A percentile compares a stretch with the other conserved stretches of the same genome.
phyloP scores from a whole-genome alignment of 2,888 invertebrate genomes.

The Drosophila pegasa region DNA sequence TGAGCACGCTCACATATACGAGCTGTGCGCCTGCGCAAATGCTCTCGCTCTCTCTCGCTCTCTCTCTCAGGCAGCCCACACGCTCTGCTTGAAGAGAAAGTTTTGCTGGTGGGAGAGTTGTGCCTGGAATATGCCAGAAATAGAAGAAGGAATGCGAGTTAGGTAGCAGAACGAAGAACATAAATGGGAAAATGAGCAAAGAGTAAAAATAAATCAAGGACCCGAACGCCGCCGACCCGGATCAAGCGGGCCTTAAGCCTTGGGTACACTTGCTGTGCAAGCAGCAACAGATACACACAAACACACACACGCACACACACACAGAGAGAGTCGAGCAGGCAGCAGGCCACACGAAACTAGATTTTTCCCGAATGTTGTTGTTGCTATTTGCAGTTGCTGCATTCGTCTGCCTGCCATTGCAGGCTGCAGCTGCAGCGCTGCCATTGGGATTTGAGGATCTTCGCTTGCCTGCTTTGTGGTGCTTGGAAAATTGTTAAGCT shows the following conservation, averaged over 20 bases:
- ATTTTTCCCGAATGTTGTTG: conserved; percentile 35
- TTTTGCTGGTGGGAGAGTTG: conserved; percentile 49
- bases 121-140: conserved; percentile 48
- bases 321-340: no score
- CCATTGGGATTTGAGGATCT: conserved; percentile 62
- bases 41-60: conserved; percentile 23
- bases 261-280: conserved; percentile 69
- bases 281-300: conserved; percentile 59
- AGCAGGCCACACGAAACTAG: conserved; percentile 29
- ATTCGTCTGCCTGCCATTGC: conserved; percentile 29
- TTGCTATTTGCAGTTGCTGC: conserved; percentile 54
- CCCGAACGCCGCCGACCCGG: conserved; percentile 43
- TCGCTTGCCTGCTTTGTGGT: conserved; percentile 38
- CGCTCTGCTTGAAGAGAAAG: conserved; percentile 55
- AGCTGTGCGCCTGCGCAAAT: conserved; percentile 60
- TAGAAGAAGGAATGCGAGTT: conserved; percentile 51
- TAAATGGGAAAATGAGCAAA: conserved; percentile 45
- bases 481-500: conserved; percentile 69
- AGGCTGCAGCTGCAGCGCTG: conserved; percentile 61
- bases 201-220: conserved; percentile 78
- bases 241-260: conserved; percentile 59
- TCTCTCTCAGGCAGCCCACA: conserved; percentile 13
- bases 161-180: conserved; percentile 59
- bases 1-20: conserved; percentile 21
- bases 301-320: conserved; percentile 29